A percentile compares a stretch with the other conserved stretches of the same genome.
phyloP scores from a whole-genome alignment of 2,113 vertebrate species.

The Myxocyprinus asiaticus region DNA sequence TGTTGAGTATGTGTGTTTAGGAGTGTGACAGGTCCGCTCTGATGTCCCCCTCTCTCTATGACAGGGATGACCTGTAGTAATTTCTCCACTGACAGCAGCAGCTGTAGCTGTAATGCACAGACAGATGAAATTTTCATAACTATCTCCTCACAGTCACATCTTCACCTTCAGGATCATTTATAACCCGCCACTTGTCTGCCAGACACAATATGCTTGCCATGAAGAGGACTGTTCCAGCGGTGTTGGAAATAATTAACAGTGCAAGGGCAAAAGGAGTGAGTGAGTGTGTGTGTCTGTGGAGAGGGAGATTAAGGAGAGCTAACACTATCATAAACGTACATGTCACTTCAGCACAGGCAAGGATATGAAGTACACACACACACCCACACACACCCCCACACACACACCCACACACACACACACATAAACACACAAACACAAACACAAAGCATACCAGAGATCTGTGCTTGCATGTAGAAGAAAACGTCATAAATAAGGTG shows the following conservation, averaged over 20 bases:
- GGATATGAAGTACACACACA: slow-evolving; percentile 70
- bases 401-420: too few relatives aligned
- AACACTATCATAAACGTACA: slow-evolving; percentile 75
- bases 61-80: slow-evolving; percentile 80
- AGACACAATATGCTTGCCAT: slow-evolving; percentile 99
- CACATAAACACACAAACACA: too few relatives aligned
- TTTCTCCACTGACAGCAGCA: slow-evolving; percentile 98
- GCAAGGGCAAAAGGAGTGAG: slow-evolving; percentile 75
- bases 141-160: slow-evolving; percentile 97
- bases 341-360: slow-evolving; percentile 65
- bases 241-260: slow-evolving; percentile 99
- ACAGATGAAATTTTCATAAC: slow-evolving; percentile 99
- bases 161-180: slow-evolving; percentile 99
- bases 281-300: slow-evolving; percentile 57
- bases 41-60: slow-evolving; percentile 41
- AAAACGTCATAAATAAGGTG: too few relatives aligned
- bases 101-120: slow-evolving; percentile 94
- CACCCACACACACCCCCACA: not conserved
- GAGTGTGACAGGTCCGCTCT: slow-evolving; percentile 42
- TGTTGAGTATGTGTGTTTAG: slow-evolving; percentile 36
- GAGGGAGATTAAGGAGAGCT: slow-evolving; percentile 75
- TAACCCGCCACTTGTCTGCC: slow-evolving; percentile 93
- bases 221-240: slow-evolving; percentile 97
- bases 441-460: too few relatives aligned
- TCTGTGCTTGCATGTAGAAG: too few relatives aligned